Base-by-base conservation (phyloP, 1,140 invertebrate genomes). In the Conus betulinus region DNA sequence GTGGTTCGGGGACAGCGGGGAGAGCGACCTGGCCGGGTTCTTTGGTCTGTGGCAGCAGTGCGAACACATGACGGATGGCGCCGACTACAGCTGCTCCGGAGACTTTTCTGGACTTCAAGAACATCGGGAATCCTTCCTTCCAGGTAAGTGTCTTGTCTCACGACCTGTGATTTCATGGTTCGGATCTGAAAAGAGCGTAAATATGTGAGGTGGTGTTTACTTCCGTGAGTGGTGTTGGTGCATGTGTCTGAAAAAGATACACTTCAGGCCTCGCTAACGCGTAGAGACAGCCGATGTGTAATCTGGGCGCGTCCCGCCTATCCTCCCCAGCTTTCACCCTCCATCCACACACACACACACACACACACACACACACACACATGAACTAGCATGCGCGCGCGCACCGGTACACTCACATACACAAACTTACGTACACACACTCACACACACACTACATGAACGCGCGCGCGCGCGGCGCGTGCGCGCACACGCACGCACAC, bases 21-120 rank as follows among this genome's bases (percentile, higher is more conserved):
- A 97, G 82, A 97, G 97, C 79, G 97, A 98, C 88, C 97, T 97
- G 93, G 97, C 98, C 0, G 98, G 98, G 23, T 98, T 98, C 95
- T 97, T 99, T 93, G 98, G 98, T 5, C 95, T 99, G n/a, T 99
- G 98, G 97, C 97, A 97, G 90, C 97, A 97, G 86, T 99, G 98
- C 95, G 96, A 95, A 89, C 96, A 96, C 85, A 89, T 95, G 82
- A 93, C 93, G 90, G 93, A 94, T 88, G 94, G 93, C 25, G 93
- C 94, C 82, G 95, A 95, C 55, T 93, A 93, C 83, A 88, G 95
- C 84, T 99, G 98, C 94, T 96, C 96, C 91, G 98, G 98, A 74
- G 96, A 97, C 91, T 96, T 99, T 39, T 3, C 97, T 98, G 90
- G 97, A 98, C 93, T 97, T 99, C 89, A 96, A 97, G 57, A 97